phyloP scores from a whole-genome alignment of 2,113 vertebrate species.

The Varanus komodoensis region DNA sequence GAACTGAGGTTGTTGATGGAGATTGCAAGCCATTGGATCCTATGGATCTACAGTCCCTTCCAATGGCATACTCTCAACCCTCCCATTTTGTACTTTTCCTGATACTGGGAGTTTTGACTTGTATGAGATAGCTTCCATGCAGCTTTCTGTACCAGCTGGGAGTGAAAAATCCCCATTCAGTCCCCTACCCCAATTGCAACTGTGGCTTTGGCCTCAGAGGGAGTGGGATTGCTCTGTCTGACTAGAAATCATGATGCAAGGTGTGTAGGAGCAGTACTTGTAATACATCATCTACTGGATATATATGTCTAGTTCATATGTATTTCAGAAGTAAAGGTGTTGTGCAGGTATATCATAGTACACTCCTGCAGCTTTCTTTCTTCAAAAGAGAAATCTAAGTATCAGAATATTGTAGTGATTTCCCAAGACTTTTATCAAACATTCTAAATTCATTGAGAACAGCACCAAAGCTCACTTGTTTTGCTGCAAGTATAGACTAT shows the following conservation, averaged over 20 bases:
- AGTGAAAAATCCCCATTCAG: too few species aligned
- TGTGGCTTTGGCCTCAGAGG: too few species aligned
- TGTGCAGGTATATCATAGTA: not conserved
- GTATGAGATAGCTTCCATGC: too few species aligned
- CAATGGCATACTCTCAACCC: too few species aligned
- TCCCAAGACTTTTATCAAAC: constrained; percentile 37
- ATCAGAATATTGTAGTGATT: constrained; percentile 22
- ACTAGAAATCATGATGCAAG: not conserved
- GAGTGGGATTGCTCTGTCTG: too few species aligned
- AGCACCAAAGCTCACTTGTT: constrained; percentile 13
- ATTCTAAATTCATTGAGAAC: constrained; percentile 43
- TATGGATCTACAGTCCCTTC: too few species aligned
- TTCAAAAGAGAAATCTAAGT: constrained; percentile 29
- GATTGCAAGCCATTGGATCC: too few species aligned
- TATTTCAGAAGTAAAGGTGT: not conserved
- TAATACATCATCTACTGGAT: not conserved
- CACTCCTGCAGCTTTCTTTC: not conserved
- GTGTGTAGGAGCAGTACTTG: not conserved
- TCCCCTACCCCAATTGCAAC: too few species aligned
- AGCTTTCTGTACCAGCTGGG: too few species aligned
- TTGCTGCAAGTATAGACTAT: constrained; percentile 39
- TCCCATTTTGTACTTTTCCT: too few species aligned
- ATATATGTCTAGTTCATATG: not conserved
- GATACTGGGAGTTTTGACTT: too few species aligned
- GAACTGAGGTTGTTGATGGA: too few species aligned